Percentiles rank a stretch among this genome's conserved stretches.
These are phyloP conservation scores for Galago senegalensis DNA, from an alignment of 2,797 vertebrate species.

Conservation along the genomic window DNA sequence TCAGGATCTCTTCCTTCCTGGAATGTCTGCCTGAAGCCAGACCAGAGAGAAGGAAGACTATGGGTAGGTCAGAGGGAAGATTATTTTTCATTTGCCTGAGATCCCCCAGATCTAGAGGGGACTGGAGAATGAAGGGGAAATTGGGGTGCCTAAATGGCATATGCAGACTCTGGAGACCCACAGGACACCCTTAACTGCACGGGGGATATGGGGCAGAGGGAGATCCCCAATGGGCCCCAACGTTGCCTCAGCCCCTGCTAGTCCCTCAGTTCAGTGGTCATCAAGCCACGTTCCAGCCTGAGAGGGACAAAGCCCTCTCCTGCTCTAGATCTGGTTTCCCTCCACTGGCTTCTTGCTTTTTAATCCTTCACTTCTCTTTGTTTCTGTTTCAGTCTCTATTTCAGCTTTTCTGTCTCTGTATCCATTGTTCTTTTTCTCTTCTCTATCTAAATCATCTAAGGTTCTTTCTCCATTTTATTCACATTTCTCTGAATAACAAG, in stretches of 20 bases:
- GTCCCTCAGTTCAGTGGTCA: neutral
- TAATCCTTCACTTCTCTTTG: constrained; percentile 46
- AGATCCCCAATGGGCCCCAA: neutral
- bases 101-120: neutral
- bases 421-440: neutral
- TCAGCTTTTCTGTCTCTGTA: constrained; percentile 16
- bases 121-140: neutral
- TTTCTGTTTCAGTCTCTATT: constrained; percentile 68
- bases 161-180: neutral
- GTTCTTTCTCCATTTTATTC: constrained; percentile 70
- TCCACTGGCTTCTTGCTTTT: neutral
- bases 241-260: neutral
- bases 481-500: constrained; percentile 68
- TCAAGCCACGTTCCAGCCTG: neutral
- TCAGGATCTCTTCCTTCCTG: neutral
- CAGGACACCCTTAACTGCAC: neutral
- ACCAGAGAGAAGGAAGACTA: neutral
- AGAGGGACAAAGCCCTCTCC: neutral
- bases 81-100: neutral
- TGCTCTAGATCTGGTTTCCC: neutral
- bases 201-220: neutral
- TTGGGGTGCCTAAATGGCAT: neutral
- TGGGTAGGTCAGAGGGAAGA: neutral
- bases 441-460: constrained; percentile 42
- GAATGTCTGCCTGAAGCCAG: neutral